A percentile compares a stretch with the other conserved stretches of the same genome.
phyloP scores from a whole-genome alignment of 2,113 vertebrate genomes.

The Phocoena sinus region DNA sequence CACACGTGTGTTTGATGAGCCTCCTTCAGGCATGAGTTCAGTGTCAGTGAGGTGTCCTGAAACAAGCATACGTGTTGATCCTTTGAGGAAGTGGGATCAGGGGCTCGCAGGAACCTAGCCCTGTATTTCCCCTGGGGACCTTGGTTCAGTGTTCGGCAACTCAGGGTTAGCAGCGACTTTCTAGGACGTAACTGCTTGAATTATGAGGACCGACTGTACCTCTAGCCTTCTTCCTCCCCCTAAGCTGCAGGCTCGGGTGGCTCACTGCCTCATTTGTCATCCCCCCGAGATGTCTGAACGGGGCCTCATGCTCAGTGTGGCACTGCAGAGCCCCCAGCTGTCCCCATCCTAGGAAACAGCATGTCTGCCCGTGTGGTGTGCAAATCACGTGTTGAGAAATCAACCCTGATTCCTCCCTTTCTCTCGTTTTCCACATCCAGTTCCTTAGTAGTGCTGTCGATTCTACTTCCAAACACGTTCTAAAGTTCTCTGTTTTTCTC shows the following conservation, averaged over 20 bases:
- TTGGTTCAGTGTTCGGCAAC: not conserved
- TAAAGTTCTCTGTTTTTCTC: not conserved
- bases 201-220: accelerated
- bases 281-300: not conserved
- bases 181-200: no score
- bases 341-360: not conserved
- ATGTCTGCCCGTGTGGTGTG: no score
- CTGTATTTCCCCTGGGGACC: not conserved
- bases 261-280: not conserved
- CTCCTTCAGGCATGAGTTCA: not conserved
- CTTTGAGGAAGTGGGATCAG: not conserved
- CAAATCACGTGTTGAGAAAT: accelerated
- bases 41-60: not conserved
- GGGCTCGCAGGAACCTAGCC: not conserved
- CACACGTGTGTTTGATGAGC: accelerated
- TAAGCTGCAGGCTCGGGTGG: not conserved
- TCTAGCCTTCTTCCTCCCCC: not conserved
- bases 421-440: not conserved
- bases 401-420: accelerated
- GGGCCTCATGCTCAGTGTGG: accelerated
- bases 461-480: not conserved
- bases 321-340: not conserved
- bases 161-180: not conserved
- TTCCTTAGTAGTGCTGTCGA: no score
- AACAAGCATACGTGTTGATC: not conserved